Evolutionary conservation across 2,113 vertebrate species (phyloP), one percentile per base, ranked within the genome.

Genomic region (Macrotis lagotis): DNA sequence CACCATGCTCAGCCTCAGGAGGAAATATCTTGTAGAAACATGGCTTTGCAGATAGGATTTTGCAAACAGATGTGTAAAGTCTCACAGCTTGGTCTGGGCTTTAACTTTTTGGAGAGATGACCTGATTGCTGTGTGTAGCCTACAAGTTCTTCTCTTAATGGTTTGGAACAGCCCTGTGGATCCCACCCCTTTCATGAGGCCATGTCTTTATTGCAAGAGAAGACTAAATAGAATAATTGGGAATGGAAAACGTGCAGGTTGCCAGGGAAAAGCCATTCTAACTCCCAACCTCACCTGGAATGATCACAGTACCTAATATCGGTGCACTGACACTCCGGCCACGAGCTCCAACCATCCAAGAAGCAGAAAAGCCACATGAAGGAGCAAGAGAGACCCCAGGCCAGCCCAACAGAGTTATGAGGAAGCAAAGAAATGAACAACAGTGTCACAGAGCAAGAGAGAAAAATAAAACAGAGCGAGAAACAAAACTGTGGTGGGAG

Each of bases 251-350:
- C 10, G 91, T 90, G n/a, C 47, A 89, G 51, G 95, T 25, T 25
- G 47, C 37, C 59, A 66, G 50, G 91, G 95, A 95, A 59, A 95
- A 74, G 94, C 88, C 50, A 49, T 91, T 96, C 51, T 96, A 94
- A 95, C 89, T 44, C 91, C 89, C 92, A 93, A 94, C 95, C 97
- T 98, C 97, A 97, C 97, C 97, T 98, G 94, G 96, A 97, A 96
- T 10, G 52, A 97, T 98, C 99, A 99, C 99, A 95, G 98, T 99
- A 99, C 99, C 99, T 99, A 99, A 98, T 97, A 98, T 98, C 1
- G 99, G 99, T 98, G 99, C 99, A 98, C 99, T 99, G 99, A 99
- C 99, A 98, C 99, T 99, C 98, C 99, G 99, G 99, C 98, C 97
- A 97, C 99, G 99, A 98, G 99, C 99, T 99, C 99, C 99, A 98